phyloP scores from a whole-genome alignment of 1,140 invertebrate species.

The Hycleus phaleratus region DNA sequence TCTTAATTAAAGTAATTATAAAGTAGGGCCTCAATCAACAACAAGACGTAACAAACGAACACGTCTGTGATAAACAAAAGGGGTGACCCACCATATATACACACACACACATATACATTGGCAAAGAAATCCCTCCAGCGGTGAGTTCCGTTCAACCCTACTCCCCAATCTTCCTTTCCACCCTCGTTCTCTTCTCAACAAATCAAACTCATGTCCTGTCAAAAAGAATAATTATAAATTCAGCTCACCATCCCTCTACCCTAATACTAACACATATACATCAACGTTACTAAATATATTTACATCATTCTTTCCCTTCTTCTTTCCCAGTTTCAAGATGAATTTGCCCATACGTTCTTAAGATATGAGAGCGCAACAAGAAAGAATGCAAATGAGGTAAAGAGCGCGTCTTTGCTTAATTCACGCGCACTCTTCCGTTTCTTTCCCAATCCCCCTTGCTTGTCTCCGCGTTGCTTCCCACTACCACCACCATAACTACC shows the following conservation, averaged over 20 bases:
- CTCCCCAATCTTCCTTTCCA: too few relatives aligned
- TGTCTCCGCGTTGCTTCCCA: background rate
- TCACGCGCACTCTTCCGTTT: slow-evolving; percentile 41
- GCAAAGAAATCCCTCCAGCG: too few relatives aligned
- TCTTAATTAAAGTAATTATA: slow-evolving; percentile 34
- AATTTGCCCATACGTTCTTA: too few relatives aligned
- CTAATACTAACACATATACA: too few relatives aligned
- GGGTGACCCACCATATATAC: slow-evolving; percentile 1
- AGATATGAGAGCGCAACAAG: slow-evolving; percentile 29
- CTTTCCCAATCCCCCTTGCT: slow-evolving; percentile 25
- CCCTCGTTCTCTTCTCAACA: too few relatives aligned
- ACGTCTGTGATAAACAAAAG: background rate
- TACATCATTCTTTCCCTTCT: too few relatives aligned
- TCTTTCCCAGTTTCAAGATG: too few relatives aligned
- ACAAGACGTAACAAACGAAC: background rate
- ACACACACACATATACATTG: background rate
- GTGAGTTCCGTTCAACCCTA: too few relatives aligned
- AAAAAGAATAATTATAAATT: slow-evolving; percentile 21
- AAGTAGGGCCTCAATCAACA: slow-evolving; percentile 27
- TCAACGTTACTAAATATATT: too few relatives aligned
- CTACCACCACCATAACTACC: slow-evolving; percentile 8
- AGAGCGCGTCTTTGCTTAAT: slow-evolving; percentile 40
- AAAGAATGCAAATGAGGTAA: slow-evolving; percentile 40
- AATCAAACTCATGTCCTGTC: too few relatives aligned
- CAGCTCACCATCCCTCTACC: slow-evolving; percentile 1